These are phyloP conservation scores for Luidia sarsii DNA, from an alignment of 53 echinoderm and acorn worm genomes.

Conservation along the genomic window DNA sequence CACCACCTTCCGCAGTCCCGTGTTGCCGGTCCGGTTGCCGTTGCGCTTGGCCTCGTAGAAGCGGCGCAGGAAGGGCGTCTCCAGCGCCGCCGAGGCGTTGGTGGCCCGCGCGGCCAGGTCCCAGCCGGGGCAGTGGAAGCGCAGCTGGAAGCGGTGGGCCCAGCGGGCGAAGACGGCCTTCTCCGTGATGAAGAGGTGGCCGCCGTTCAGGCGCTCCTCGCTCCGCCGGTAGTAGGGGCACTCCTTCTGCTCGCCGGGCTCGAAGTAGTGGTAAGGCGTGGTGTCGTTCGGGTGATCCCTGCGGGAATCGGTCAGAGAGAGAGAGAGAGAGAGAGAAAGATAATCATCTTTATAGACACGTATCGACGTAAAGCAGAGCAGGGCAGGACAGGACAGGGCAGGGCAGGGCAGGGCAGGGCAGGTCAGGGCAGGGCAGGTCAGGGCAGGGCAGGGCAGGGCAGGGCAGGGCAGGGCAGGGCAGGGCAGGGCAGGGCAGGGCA, in stretches of 20 bases:
- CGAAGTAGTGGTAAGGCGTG: slow-evolving; percentile 90
- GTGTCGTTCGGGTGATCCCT: slow-evolving; percentile 88
- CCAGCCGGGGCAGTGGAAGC: slow-evolving; percentile 80
- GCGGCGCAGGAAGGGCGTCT: slow-evolving; percentile 83
- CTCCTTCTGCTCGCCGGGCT: slow-evolving; percentile 66
- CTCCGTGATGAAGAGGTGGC: slow-evolving; percentile 94
- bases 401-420: too few species aligned
- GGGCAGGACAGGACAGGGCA: too few species aligned
- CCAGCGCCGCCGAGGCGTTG: slow-evolving; percentile 42
- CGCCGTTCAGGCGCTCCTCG: slow-evolving; percentile 75
- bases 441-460: too few species aligned
- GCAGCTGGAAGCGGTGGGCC: slow-evolving; percentile 82
- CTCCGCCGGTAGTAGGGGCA: slow-evolving; percentile 82
- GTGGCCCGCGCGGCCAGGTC: slow-evolving; percentile 48
- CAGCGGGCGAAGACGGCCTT: slow-evolving; percentile 95
- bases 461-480: too few species aligned
- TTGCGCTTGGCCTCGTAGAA: slow-evolving; percentile 83
- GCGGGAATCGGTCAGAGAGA: background rate
- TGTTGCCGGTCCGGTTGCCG: slow-evolving; percentile 49
- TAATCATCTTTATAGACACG: too few species aligned
- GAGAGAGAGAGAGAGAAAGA: too few species aligned
- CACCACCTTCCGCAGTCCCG: slow-evolving; percentile 65
- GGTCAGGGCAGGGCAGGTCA: too few species aligned
- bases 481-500: too few species aligned
- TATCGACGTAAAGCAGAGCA: too few species aligned